Percentiles rank a stretch among this genome's conserved stretches.
These are phyloP conservation scores for Polydrusus cervinus DNA, from an alignment of 2,888 invertebrate genomes.

Conservation along the genomic window DNA sequence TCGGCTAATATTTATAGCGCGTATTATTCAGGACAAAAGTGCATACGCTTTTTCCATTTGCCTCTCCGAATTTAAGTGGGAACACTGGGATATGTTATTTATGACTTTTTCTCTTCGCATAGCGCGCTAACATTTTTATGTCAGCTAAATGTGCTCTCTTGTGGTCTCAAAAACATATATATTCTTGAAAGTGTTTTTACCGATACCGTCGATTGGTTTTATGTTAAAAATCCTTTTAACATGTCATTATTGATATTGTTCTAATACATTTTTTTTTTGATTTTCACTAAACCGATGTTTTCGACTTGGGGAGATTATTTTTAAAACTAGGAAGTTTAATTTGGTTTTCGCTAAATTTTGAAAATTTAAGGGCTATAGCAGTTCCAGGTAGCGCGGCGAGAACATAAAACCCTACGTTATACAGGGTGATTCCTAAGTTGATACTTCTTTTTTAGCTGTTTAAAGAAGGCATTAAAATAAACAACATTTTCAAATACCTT, in stretches of 20 bases:
- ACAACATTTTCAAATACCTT: too few relatives aligned
- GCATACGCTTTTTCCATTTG: slow-evolving; percentile 54
- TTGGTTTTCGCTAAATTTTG: too few relatives aligned
- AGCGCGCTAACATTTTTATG: slow-evolving; percentile 64
- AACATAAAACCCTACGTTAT: too few relatives aligned
- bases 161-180: neutral
- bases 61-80: slow-evolving; percentile 50
- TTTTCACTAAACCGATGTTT: neutral
- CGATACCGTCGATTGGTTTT: slow-evolving; percentile 8
- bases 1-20: slow-evolving; percentile 51
- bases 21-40: slow-evolving; percentile 52
- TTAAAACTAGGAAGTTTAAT: too few relatives aligned
- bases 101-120: slow-evolving; percentile 59
- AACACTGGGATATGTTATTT: slow-evolving; percentile 61
- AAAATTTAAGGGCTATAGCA: too few relatives aligned
- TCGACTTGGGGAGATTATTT: too few relatives aligned
- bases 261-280: neutral
- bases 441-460: too few relatives aligned
- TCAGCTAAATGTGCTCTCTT: slow-evolving; percentile 61
- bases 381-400: too few relatives aligned
- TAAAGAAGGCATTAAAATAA: too few relatives aligned
- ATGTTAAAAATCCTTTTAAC: neutral
- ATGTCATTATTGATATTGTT: neutral
- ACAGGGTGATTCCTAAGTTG: too few relatives aligned
- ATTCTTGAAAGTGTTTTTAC: slow-evolving; percentile 7